These are phyloP conservation scores for Hoplostethus atlanticus DNA, from an alignment of 2,797 vertebrate genomes.

Conservation along the genomic window DNA sequence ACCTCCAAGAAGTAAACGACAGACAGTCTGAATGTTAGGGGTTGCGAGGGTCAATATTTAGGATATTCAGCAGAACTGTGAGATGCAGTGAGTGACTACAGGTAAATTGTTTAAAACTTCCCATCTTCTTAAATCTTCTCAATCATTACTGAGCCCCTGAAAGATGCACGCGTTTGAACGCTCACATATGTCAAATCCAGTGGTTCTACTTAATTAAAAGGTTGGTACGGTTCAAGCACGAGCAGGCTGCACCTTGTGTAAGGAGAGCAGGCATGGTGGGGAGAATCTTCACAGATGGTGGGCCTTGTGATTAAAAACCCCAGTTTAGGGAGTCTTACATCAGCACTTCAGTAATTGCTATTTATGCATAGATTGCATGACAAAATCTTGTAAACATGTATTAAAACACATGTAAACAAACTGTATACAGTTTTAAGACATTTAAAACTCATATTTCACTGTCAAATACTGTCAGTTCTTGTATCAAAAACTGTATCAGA, in stretches of 20 bases:
- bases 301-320: neutral
- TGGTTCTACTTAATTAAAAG: conserved; percentile 62
- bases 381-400: conserved; percentile 37
- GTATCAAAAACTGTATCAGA: conserved; percentile 30
- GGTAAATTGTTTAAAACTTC: conserved; percentile 20
- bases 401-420: conserved; percentile 60
- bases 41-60: neutral
- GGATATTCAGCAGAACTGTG: conserved; percentile 43
- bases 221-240: conserved; percentile 34
- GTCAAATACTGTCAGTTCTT: conserved; percentile 11
- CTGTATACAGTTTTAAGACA: neutral
- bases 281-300: neutral
- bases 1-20: neutral
- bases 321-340: too few species aligned
- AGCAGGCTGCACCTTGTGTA: neutral
- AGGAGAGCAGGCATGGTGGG: too few species aligned
- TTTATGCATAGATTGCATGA: conserved; percentile 29
- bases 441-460: conserved; percentile 29
- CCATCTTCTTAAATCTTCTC: neutral
- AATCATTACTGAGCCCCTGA: conserved; percentile 5
- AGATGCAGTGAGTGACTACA: conserved; percentile 48
- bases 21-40: conserved; percentile 7
- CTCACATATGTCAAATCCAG: conserved; percentile 63
- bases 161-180: conserved; percentile 35
- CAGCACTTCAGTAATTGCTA: conserved; percentile 32